Conservation (phyloP, 2,888 invertebrate genomes). For the Spilarctia lutea region DNA sequence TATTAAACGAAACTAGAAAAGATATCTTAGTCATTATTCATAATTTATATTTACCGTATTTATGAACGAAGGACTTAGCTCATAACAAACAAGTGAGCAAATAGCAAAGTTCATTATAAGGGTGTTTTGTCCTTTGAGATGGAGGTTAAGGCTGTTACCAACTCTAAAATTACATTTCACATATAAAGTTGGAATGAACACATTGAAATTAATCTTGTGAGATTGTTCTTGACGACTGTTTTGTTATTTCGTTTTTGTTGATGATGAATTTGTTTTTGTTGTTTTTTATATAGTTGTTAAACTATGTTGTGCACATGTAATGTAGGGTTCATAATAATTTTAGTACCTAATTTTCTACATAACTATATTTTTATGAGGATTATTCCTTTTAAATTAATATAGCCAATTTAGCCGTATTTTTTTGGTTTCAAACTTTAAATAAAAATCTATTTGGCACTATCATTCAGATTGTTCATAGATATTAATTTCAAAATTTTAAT, state of each 20-base stretch:
- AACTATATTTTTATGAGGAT: not conserved
- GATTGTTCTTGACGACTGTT: constrained; percentile 39
- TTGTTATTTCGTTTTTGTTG: not conserved
- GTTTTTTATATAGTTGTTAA: not conserved
- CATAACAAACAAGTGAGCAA: constrained; percentile 40
- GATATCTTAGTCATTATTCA: constrained; percentile 18
- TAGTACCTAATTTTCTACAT: not conserved
- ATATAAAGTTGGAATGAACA: constrained; percentile 36
- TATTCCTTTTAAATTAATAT: not conserved
- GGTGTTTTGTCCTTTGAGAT: constrained; percentile 42
- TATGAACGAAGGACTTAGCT: constrained; percentile 23
- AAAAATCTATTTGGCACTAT: not conserved
- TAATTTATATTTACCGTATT: constrained; percentile 26
- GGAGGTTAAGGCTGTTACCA: constrained; percentile 29
- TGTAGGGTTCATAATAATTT: not conserved
- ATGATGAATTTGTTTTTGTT: not conserved
- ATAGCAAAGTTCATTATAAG: constrained; percentile 43
- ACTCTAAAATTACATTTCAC: constrained; percentile 40
- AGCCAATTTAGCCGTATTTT: not conserved
- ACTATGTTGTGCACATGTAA: not conserved
- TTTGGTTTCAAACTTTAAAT: not conserved
- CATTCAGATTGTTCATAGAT: not conserved
- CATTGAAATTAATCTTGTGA: constrained; percentile 41
- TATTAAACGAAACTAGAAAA: not conserved
- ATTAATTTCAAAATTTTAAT: no score